These are phyloP conservation scores for Steinernema carpocapsae DNA, from an alignment of 2,888 invertebrate genomes.

Conservation along the genomic window DNA sequence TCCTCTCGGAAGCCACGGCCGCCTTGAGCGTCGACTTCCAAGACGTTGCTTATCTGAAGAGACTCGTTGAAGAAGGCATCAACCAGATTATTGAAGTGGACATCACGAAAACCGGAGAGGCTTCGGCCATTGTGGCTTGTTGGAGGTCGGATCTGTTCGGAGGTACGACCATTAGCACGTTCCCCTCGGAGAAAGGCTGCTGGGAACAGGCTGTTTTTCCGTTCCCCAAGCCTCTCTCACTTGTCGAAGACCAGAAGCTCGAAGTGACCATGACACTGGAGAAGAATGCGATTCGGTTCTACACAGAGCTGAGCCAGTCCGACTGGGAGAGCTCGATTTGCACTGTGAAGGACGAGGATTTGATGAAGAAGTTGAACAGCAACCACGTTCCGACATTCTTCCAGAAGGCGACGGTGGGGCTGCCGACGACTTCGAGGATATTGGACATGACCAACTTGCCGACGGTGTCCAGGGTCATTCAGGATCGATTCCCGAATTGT, in stretches of 20 bases:
- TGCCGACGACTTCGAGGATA: neutral
- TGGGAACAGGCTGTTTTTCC: slow-evolving; percentile 45
- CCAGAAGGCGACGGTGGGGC: neutral
- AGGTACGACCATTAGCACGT: slow-evolving; percentile 40
- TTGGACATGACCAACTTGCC: slow-evolving; percentile 24
- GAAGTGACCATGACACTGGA: neutral
- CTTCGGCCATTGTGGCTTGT: slow-evolving; percentile 39
- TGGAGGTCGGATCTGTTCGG: slow-evolving; percentile 41
- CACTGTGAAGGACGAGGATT: slow-evolving; percentile 1
- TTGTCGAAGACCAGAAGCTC: neutral
- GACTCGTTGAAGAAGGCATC: slow-evolving; percentile 30
- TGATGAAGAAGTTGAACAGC: slow-evolving; percentile 16
- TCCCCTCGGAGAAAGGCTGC: slow-evolving; percentile 36
- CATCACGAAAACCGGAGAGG: slow-evolving; percentile 35
- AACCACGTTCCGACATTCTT: neutral
- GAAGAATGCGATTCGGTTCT: neutral
- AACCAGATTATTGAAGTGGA: slow-evolving; percentile 34
- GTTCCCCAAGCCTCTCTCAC: slow-evolving; percentile 8
- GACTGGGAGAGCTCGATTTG: neutral
- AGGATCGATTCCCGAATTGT: neutral
- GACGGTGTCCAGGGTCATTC: neutral
- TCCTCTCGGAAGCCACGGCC: slow-evolving; percentile 37
- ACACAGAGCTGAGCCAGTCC: neutral
- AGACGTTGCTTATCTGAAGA: slow-evolving; percentile 34
- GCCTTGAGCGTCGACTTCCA: slow-evolving; percentile 40